Percentiles rank a stretch among this genome's conserved stretches.
Conservation (phyloP, 2,888 invertebrate species). For the Apodemia arnacis region DNA sequence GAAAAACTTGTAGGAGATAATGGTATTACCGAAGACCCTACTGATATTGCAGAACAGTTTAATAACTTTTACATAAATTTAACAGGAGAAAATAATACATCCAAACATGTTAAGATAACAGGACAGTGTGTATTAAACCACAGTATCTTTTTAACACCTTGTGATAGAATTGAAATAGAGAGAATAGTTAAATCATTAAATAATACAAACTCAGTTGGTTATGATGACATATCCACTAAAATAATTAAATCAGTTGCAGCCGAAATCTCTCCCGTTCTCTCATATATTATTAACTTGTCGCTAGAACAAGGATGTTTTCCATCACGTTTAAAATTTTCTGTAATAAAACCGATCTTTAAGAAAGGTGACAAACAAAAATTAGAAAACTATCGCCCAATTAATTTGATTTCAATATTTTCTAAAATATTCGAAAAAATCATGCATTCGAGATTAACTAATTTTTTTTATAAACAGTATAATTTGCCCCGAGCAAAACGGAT, state of each 20-base stretch:
- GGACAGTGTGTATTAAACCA: not conserved
- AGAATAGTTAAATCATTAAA: not conserved
- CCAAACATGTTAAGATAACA: not conserved
- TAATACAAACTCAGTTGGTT: not conserved
- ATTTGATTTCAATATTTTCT: not conserved
- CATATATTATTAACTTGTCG: too few species aligned
- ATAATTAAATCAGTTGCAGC: not conserved
- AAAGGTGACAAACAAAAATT: not conserved
- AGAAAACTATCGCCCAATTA: not conserved
- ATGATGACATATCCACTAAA: not conserved
- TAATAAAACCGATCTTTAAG: not conserved
- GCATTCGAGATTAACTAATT: not conserved
- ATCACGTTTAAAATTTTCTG: not conserved
- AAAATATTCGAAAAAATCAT: not conserved
- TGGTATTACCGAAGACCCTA: not conserved
- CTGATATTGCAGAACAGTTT: not conserved
- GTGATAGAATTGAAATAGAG: not conserved
- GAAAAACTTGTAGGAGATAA: not conserved
- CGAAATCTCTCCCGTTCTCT: not conserved
- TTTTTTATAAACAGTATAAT: not conserved
- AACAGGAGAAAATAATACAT: not conserved
- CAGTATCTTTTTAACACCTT: not conserved
- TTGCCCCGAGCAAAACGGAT: not conserved
- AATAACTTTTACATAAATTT: not conserved
- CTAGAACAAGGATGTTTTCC: too few species aligned